Evolutionary conservation across 2,113 vertebrate species (phyloP).

Genomic region (Epinephelus fuscoguttatus): DNA sequence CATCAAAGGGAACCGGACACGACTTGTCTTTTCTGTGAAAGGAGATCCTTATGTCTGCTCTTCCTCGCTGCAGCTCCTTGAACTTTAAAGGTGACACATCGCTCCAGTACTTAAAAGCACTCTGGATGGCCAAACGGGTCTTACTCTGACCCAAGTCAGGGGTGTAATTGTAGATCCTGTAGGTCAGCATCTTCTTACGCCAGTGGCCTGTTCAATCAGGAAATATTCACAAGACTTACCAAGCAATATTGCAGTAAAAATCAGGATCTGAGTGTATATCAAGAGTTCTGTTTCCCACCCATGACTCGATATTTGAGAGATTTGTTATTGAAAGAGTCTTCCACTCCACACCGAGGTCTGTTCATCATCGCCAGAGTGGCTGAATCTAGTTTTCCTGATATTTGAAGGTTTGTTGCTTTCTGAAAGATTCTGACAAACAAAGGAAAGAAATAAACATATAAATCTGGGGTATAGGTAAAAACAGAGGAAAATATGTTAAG

Average conservation of each 20-base stretch:
- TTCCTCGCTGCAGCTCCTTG: constrained; percentile 81
- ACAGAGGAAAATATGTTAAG: neutral
- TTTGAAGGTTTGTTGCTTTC: constrained; percentile 80
- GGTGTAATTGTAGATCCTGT: constrained; percentile 85
- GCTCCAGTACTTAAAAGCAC: constrained; percentile 89
- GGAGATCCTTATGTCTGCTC: constrained; percentile 88
- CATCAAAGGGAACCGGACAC: constrained; percentile 84
- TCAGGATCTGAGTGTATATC: neutral
- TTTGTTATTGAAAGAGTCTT: constrained; percentile 85
- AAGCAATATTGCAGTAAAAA: neutral
- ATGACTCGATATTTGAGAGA: constrained; percentile 84
- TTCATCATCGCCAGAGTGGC: constrained; percentile 85
- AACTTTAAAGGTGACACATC: constrained; percentile 86
- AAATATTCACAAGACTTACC: neutral
- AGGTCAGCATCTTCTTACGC: constrained; percentile 88
- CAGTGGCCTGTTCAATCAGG: constrained; percentile 81
- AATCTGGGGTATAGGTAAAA: neutral
- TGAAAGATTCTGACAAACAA: constrained; percentile 78
- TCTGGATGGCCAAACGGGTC: constrained; percentile 82
- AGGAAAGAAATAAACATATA: neutral
- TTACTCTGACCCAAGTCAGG: constrained; percentile 76
- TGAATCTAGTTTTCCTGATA: constrained; percentile 82
- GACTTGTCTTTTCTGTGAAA: constrained; percentile 84
- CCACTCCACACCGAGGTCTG: constrained; percentile 87
- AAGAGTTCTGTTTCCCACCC: constrained; percentile 73